Percentiles rank a stretch among this genome's conserved stretches.
Conservation (phyloP, 1,140 invertebrate genomes). For the Dendrolimus punctatus region DNA sequence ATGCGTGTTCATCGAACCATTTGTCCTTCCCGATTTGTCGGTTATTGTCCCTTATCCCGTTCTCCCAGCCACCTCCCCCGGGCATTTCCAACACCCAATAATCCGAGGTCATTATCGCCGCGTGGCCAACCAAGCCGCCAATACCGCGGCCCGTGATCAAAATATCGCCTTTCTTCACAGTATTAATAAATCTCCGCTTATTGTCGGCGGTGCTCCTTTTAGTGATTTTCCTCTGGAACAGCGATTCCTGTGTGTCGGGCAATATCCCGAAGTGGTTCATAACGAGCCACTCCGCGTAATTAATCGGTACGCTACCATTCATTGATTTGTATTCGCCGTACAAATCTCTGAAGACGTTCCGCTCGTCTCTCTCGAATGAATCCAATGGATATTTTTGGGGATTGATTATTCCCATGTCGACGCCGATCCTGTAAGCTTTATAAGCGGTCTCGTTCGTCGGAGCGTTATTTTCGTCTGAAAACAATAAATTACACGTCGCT, state of each 20-base stretch:
- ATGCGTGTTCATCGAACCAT: constrained; percentile 41
- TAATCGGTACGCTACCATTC: constrained; percentile 33
- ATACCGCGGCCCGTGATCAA: constrained; percentile 36
- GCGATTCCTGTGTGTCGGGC: constrained; percentile 41
- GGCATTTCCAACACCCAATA: constrained; percentile 44
- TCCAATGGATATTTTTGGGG: constrained; percentile 40
- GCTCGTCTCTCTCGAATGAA: constrained; percentile 33
- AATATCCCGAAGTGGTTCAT: constrained; percentile 48
- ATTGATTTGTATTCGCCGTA: constrained; percentile 27
- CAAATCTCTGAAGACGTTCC: constrained; percentile 32
- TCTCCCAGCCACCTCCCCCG: constrained; percentile 30
- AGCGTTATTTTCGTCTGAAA: constrained; percentile 5
- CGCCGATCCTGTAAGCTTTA: constrained; percentile 24
- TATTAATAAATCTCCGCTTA: constrained; percentile 42
- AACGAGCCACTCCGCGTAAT: constrained; percentile 46
- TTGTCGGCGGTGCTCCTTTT: constrained; percentile 43
- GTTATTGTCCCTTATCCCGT: constrained; percentile 35
- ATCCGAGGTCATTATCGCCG: constrained; percentile 45
- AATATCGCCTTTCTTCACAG: constrained; percentile 44
- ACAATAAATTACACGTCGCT: constrained; percentile 6
- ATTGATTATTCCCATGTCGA: constrained; percentile 47
- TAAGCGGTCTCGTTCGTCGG: constrained; percentile 5
- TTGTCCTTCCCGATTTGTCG: constrained; percentile 31
- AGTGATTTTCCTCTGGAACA: constrained; percentile 38
- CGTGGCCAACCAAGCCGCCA: constrained; percentile 35